Evolutionary conservation across 2,888 invertebrate species (phyloP).

Genomic region (Philhelius pedissequus): DNA sequence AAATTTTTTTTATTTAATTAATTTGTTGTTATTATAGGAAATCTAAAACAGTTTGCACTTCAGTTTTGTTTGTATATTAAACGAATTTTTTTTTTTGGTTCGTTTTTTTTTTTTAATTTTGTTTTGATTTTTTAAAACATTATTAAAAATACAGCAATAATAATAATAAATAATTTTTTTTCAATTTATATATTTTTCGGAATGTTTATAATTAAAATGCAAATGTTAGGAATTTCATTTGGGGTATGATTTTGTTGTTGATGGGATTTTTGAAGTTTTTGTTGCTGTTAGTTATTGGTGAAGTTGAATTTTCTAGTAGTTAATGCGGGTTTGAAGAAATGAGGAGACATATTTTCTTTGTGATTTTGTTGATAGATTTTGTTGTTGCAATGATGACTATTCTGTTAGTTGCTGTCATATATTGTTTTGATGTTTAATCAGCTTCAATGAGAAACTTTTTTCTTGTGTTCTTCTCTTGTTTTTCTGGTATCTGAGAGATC

Average conservation of each 20-base stretch:
- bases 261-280: background rate
- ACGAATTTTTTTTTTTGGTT: constrained; percentile 30
- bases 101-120: constrained; percentile 15
- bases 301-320: constrained; percentile 21
- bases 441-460: constrained; percentile 39
- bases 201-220: constrained; percentile 46
- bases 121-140: constrained; percentile 36
- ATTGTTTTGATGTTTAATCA: constrained; percentile 32
- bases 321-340: constrained; percentile 35
- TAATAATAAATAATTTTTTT: constrained; percentile 40
- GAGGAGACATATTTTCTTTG: constrained; percentile 59
- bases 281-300: background rate
- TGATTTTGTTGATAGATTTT: constrained; percentile 57
- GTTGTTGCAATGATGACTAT: constrained; percentile 60
- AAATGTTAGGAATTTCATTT: constrained; percentile 46
- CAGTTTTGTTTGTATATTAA: constrained; percentile 44
- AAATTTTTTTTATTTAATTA: background rate
- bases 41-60: constrained; percentile 65
- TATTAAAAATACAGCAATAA: constrained; percentile 64
- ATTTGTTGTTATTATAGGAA: constrained; percentile 30
- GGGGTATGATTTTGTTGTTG: constrained; percentile 35
- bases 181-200: constrained; percentile 6
- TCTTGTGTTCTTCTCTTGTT: constrained; percentile 51
- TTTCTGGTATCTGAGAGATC: constrained; percentile 57
- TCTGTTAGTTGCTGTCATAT: constrained; percentile 39